Percentiles rank a stretch among this genome's conserved stretches.
Evolutionary conservation across 2,888 invertebrate species (phyloP).

Genomic region (Phorcus lineatus): DNA sequence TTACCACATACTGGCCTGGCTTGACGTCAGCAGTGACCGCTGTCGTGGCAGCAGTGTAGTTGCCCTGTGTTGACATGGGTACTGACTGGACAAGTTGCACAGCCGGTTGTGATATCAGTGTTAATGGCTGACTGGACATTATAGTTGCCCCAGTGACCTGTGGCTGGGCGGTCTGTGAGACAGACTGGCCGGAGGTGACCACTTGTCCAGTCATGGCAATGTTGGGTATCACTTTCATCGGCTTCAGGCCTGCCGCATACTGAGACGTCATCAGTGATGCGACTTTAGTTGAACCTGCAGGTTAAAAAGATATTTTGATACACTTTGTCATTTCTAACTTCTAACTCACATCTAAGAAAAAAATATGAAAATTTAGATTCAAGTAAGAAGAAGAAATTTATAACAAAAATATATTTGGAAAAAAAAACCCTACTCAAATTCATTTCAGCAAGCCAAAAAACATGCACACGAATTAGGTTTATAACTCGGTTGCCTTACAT

Average conservation of each 20-base stretch:
- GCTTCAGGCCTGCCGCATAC: constrained; percentile 35
- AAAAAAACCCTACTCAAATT: no score
- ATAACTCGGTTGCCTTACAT: no score
- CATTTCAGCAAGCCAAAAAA: no score
- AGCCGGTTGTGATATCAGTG: constrained; percentile 55
- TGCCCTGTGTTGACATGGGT: constrained; percentile 30
- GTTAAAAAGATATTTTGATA: not conserved
- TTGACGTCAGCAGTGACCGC: not conserved
- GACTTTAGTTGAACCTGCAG: constrained; percentile 42
- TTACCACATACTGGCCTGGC: not conserved
- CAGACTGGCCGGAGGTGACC: constrained; percentile 36
- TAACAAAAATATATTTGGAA: no score
- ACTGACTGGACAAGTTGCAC: constrained; percentile 48
- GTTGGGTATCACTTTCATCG: constrained; percentile 37
- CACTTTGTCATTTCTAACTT: no score
- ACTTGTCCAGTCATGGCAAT: constrained; percentile 33
- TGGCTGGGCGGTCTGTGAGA: constrained; percentile 34
- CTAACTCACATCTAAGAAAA: no score
- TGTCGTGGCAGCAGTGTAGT: not conserved
- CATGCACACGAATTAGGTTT: no score
- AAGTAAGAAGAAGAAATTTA: no score
- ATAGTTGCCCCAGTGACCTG: constrained; percentile 24
- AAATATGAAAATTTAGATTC: no score
- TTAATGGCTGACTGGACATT: constrained; percentile 39
- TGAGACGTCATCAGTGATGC: constrained; percentile 47